These are phyloP conservation scores for Falcunculus frontatus DNA, from an alignment of 2,113 vertebrate species.

Conservation along the genomic window DNA sequence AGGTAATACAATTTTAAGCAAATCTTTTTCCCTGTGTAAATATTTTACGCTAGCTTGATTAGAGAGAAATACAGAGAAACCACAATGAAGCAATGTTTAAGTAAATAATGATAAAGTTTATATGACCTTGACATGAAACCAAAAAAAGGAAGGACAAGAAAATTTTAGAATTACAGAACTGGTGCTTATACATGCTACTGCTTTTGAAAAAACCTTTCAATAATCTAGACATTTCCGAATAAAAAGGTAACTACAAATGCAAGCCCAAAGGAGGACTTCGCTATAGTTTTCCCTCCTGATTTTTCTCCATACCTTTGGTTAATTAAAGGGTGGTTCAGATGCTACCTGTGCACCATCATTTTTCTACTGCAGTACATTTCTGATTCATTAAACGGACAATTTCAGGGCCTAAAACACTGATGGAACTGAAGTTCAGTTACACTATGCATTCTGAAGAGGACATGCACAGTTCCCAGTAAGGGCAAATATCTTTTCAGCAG, in stretches of 20 bases:
- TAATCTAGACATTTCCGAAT: background rate
- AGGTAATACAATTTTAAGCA: conserved; percentile 35
- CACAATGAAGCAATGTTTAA: background rate
- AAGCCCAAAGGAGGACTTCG: conserved; percentile 12
- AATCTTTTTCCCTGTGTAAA: conserved; percentile 2
- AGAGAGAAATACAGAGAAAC: conserved; percentile 29
- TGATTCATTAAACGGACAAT: background rate
- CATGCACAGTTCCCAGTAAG: background rate
- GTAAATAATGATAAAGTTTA: conserved; percentile 13
- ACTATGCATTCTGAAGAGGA: conserved; percentile 34
- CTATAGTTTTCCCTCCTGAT: background rate
- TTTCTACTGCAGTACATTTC: background rate
- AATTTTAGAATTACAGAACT: conserved; percentile 29
- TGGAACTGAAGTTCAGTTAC: background rate
- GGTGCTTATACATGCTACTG: conserved; percentile 23
- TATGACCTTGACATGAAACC: background rate
- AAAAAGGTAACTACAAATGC: background rate
- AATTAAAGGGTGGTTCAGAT: background rate
- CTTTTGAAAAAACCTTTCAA: conserved; percentile 35
- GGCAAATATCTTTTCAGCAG: background rate
- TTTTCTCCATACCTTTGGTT: conserved; percentile 3
- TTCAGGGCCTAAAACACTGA: background rate
- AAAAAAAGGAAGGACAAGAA: conserved; percentile 13
- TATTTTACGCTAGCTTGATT: conserved; percentile 11
- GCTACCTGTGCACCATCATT: background rate